phyloP scores from a whole-genome alignment of 2,888 invertebrate genomes.

The Nemotelus nigrinus region DNA sequence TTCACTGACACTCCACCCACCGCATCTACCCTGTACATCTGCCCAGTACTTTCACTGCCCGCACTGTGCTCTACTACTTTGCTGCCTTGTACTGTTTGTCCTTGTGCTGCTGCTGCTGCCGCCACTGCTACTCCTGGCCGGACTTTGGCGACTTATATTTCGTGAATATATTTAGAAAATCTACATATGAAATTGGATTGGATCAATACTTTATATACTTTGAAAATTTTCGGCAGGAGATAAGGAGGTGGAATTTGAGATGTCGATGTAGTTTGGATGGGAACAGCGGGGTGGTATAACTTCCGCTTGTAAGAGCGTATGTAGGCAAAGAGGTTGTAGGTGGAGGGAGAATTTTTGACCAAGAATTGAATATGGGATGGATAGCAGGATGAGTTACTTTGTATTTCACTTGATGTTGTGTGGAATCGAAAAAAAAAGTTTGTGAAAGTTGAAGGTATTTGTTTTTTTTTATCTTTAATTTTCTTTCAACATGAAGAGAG shows the following conservation, averaged over 20 bases:
- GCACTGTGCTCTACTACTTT: neutral
- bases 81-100: neutral
- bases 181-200: constrained; percentile 58
- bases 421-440: neutral
- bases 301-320: constrained; percentile 35
- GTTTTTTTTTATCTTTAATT: too few species aligned
- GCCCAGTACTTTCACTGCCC: constrained; percentile 30
- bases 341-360: neutral
- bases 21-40: neutral
- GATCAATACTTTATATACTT: constrained; percentile 55
- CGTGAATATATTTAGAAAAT: constrained; percentile 56
- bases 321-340: constrained; percentile 24
- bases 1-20: neutral
- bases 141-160: constrained; percentile 52
- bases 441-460: too few species aligned
- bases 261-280: constrained; percentile 2
- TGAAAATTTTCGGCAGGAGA: constrained; percentile 45
- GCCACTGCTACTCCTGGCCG: constrained; percentile 47
- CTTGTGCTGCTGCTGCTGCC: constrained; percentile 10
- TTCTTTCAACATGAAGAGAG: too few species aligned
- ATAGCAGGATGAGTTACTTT: constrained; percentile 1
- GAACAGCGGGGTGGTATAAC: constrained; percentile 13
- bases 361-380: neutral
- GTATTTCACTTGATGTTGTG: constrained; percentile 20
- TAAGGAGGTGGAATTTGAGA: constrained; percentile 25